Conservation (phyloP, 2,888 invertebrate species). For the Trichogramma evanescens region DNA sequence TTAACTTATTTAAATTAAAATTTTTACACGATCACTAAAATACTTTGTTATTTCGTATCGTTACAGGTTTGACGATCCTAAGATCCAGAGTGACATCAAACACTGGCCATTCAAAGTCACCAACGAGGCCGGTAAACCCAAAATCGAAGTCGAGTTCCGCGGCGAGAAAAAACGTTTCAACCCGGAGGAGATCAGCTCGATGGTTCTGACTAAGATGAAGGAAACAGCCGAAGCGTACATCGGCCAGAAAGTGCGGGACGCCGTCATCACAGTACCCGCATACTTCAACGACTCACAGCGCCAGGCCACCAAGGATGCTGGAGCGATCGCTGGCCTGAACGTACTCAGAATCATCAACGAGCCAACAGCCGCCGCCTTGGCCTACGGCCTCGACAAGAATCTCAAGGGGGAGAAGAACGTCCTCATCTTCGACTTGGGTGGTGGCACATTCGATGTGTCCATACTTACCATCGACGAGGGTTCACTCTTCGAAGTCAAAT, state of each 20-base stretch:
- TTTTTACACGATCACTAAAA: not conserved
- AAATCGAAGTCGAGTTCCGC: slow-evolving; percentile 62
- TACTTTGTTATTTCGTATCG: not conserved
- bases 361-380: slow-evolving; percentile 58
- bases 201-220: slow-evolving; percentile 58
- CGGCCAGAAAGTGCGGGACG: slow-evolving; percentile 61
- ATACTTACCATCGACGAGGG: slow-evolving; percentile 73
- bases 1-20: too few relatives aligned
- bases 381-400: slow-evolving; percentile 66
- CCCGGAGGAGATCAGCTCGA: slow-evolving; percentile 66
- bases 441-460: slow-evolving; percentile 75
- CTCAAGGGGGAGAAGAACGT: slow-evolving; percentile 59
- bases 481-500: slow-evolving; percentile 67
- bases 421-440: slow-evolving; percentile 60
- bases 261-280: slow-evolving; percentile 75
- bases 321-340: slow-evolving; percentile 62
- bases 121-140: slow-evolving; percentile 59
- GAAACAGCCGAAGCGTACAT: slow-evolving; percentile 69
- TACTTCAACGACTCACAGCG: slow-evolving; percentile 65
- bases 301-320: slow-evolving; percentile 65
- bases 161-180: slow-evolving; percentile 59
- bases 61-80: slow-evolving; percentile 55
- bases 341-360: slow-evolving; percentile 61
- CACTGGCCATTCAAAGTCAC: slow-evolving; percentile 75
- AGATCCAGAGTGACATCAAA: slow-evolving; percentile 71